Percentiles rank a stretch among this genome's conserved stretches.
These are phyloP conservation scores for Medauroidea extradentata DNA, from an alignment of 1,140 invertebrate species.

Conservation along the genomic window DNA sequence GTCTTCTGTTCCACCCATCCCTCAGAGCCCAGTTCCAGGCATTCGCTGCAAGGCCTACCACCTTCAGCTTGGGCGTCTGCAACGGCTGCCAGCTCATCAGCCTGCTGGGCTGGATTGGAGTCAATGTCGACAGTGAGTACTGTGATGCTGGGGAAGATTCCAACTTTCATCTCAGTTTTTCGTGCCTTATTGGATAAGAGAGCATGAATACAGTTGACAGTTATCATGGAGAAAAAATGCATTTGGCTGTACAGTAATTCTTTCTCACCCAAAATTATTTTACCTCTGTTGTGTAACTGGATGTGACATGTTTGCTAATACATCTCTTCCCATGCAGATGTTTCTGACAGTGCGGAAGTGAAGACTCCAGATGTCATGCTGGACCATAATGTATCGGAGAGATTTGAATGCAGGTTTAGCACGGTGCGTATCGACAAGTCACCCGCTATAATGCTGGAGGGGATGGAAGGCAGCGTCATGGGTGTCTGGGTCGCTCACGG, in stretches of 20 bases:
- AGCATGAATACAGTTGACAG: no score
- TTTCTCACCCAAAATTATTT: no score
- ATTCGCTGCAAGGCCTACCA: constrained; percentile 64
- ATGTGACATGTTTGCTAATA: no score
- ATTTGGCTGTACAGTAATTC: no score
- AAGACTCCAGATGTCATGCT: constrained; percentile 63
- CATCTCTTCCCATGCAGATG: neutral
- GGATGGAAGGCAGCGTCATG: constrained; percentile 77
- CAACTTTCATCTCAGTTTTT: no score
- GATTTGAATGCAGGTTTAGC: constrained; percentile 89
- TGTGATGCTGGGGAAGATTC: no score
- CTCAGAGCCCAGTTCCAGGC: constrained; percentile 66
- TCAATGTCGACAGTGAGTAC: no score
- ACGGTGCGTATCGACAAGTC: constrained; percentile 72
- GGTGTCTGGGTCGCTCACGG: constrained; percentile 98
- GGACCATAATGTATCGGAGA: constrained; percentile 80
- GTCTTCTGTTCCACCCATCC: constrained; percentile 66
- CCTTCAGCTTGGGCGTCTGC: constrained; percentile 94
- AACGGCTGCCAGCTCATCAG: constrained; percentile 97
- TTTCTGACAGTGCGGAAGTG: constrained; percentile 26
- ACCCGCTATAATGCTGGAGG: constrained; percentile 78
- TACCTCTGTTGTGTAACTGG: no score
- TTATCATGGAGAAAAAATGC: no score
- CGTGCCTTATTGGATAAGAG: no score
- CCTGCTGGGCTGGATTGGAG: constrained; percentile 70